Percentiles rank a stretch among this genome's conserved stretches.
Conservation (phyloP, 2,888 invertebrate species). For the Patella caerulea region DNA sequence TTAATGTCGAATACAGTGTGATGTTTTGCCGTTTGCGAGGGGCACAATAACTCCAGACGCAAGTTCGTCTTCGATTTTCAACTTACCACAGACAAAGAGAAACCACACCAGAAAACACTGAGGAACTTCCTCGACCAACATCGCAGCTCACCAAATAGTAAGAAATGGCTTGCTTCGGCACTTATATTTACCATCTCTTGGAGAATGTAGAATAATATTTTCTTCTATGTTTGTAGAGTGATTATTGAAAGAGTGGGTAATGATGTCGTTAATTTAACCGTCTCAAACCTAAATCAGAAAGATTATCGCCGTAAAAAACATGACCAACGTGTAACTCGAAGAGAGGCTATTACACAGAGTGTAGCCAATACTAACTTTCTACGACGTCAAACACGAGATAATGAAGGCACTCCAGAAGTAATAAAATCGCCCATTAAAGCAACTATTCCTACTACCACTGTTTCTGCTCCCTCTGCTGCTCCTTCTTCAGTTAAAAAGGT, state of each 20-base stretch:
- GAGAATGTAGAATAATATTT: not conserved
- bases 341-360: not conserved
- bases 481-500: not conserved
- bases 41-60: too few relatives aligned
- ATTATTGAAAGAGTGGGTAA: slow-evolving; percentile 47
- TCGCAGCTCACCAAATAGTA: too few relatives aligned
- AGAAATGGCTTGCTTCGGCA: too few relatives aligned
- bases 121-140: too few relatives aligned
- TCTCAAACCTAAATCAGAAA: slow-evolving; percentile 28
- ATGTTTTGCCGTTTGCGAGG: too few relatives aligned
- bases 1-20: too few relatives aligned
- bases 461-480: not conserved
- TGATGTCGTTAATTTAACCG: slow-evolving; percentile 45
- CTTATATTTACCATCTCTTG: not conserved
- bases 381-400: too few relatives aligned
- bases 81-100: too few relatives aligned
- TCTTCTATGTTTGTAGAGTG: slow-evolving; percentile 41
- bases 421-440: slow-evolving; percentile 14
- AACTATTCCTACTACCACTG: not conserved
- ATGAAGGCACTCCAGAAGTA: not conserved
- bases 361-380: not conserved
- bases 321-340: not conserved
- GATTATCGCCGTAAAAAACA: slow-evolving; percentile 18
- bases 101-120: too few relatives aligned
- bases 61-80: too few relatives aligned